A percentile compares a stretch with the other conserved stretches of the same genome.
phyloP scores from a whole-genome alignment of 2,113 vertebrate species.

The Corythaeola cristata region DNA sequence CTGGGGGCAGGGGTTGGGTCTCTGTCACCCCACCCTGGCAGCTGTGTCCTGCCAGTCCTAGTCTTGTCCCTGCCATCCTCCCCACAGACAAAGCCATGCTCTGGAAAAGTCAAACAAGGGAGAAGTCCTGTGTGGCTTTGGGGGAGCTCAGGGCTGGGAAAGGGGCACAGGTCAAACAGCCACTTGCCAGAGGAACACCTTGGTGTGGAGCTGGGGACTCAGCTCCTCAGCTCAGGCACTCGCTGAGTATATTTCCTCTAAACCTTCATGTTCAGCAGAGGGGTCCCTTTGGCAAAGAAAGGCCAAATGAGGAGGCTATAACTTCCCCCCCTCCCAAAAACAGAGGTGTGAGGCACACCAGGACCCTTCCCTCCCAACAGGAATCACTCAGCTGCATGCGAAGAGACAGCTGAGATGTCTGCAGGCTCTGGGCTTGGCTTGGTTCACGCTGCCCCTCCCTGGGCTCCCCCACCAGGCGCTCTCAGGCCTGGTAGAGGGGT shows the following conservation, averaged over 20 bases:
- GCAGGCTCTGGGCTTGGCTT: background rate
- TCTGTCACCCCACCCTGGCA: background rate
- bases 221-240: background rate
- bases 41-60: background rate
- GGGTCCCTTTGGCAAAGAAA: background rate
- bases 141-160: background rate
- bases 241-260: background rate
- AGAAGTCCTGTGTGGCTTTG: background rate
- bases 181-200: background rate
- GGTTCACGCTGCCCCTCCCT: background rate
- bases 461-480: no score
- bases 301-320: background rate
- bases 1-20: background rate
- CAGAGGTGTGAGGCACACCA: fast-evolving
- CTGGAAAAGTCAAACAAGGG: background rate
- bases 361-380: background rate
- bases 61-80: background rate
- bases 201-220: background rate
- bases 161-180: background rate
- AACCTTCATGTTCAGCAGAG: fast-evolving
- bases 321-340: background rate
- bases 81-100: background rate
- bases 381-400: background rate
- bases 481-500: constrained; percentile 78
- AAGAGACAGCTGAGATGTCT: background rate